A percentile compares a stretch with the other conserved stretches of the same genome.
These are phyloP conservation scores for Craseonycteris thonglongyai DNA, from an alignment of 2,113 vertebrate genomes.

Conservation along the genomic window DNA sequence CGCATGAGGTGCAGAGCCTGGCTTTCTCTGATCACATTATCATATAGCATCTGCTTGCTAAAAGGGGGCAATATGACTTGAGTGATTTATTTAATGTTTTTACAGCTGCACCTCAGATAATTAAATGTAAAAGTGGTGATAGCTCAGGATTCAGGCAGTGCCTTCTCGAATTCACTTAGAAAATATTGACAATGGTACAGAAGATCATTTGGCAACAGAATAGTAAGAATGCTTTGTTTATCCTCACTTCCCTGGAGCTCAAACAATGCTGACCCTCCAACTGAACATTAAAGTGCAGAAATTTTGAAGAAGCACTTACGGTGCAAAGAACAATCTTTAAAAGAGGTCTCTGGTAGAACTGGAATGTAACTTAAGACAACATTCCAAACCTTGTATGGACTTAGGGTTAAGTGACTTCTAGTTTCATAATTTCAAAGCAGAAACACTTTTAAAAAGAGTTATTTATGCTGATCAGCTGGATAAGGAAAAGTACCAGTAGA, in stretches of 20 bases:
- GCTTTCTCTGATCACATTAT: neutral
- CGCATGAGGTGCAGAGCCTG: neutral
- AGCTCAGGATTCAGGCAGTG: neutral
- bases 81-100: neutral
- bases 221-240: neutral
- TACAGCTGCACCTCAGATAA: neutral
- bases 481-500: conserved; percentile 26
- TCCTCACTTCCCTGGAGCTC: neutral
- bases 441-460: conserved; percentile 37
- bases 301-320: neutral
- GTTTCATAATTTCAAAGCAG: conserved; percentile 16
- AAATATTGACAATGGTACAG: neutral
- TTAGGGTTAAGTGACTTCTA: conserved; percentile 6
- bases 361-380: neutral
- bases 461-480: neutral
- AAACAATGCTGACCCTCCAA: neutral
- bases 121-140: conserved; percentile 1
- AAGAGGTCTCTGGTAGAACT: neutral
- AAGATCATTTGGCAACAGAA: neutral
- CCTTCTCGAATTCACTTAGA: conserved; percentile 27
- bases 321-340: neutral
- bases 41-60: neutral
- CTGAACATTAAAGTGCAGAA: neutral
- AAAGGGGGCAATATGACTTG: neutral
- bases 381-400: conserved; percentile 11